phyloP scores from a whole-genome alignment of 1,140 invertebrate genomes.

The Pseudobourletiella spinata region DNA sequence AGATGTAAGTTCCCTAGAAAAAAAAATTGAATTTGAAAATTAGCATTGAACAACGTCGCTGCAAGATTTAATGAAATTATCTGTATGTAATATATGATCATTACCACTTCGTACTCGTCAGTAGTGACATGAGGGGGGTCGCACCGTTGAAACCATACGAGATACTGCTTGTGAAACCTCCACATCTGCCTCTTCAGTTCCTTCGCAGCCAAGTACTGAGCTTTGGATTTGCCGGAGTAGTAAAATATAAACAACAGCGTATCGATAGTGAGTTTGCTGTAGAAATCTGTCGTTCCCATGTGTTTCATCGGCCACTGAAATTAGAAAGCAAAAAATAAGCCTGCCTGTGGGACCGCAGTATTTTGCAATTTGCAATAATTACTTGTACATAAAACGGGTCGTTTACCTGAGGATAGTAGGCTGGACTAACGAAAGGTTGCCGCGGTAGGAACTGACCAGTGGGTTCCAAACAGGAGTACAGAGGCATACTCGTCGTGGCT shows the following conservation, averaged over 20 bases:
- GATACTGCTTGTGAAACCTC: conserved; percentile 99
- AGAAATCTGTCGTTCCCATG: conserved; percentile 57
- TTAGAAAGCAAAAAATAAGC: too few relatives aligned
- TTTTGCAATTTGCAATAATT: too few relatives aligned
- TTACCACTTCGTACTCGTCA: conserved; percentile 97
- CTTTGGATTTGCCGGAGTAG: conserved; percentile 99
- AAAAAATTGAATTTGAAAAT: conserved; percentile 39
- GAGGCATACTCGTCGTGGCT: conserved; percentile 87
- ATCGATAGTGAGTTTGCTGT: conserved; percentile 91
- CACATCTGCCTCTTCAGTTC: conserved; percentile 99
- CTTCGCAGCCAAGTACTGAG: conserved; percentile 88
- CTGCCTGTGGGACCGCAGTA: too few relatives aligned
- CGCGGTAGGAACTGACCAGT: conserved; percentile 82
- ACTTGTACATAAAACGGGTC: too few relatives aligned
- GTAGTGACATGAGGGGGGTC: conserved; percentile 99
- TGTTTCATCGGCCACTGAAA: background rate
- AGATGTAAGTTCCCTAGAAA: conserved; percentile 96
- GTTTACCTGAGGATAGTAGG: conserved; percentile 79
- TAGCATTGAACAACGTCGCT: too few relatives aligned
- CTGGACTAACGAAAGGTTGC: conserved; percentile 78
- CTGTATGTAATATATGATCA: background rate
- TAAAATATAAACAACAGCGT: conserved; percentile 99
- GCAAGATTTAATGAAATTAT: too few relatives aligned
- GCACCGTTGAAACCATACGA: conserved; percentile 99
- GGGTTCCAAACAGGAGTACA: conserved; percentile 90